These are phyloP conservation scores for Brienomyrus brachyistius DNA, from an alignment of 2,113 vertebrate species.

Conservation along the genomic window DNA sequence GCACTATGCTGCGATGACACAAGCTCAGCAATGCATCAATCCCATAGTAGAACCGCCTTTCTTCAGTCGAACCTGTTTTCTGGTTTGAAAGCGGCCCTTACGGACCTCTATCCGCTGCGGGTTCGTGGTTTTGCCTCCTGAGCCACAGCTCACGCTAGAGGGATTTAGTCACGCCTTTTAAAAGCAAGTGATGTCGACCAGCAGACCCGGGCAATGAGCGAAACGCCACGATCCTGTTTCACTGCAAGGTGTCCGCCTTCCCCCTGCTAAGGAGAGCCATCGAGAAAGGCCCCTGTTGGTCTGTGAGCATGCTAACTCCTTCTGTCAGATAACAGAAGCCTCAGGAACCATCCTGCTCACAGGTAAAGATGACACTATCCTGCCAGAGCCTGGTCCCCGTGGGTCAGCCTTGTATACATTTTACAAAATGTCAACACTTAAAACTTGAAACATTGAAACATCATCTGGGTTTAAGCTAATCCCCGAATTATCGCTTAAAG, in stretches of 20 bases:
- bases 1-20: neutral
- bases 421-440: neutral
- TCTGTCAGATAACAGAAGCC: neutral
- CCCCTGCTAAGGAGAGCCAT: neutral
- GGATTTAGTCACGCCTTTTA: neutral
- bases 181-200: neutral
- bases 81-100: neutral
- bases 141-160: neutral
- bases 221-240: neutral
- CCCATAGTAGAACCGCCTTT: neutral
- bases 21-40: neutral
- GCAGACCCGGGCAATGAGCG: neutral
- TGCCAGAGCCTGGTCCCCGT: neutral
- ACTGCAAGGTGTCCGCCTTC: neutral
- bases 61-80: neutral
- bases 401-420: neutral
- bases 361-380: too few relatives aligned
- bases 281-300: neutral
- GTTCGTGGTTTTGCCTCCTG: neutral
- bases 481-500: neutral
- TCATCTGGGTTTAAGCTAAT: neutral
- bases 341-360: too few relatives aligned
- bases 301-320: neutral
- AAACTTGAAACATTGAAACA: neutral
- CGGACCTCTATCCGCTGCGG: neutral